Base-by-base conservation (phyloP, 2,888 invertebrate genomes). In the Lasioglossum leucozonium region DNA sequence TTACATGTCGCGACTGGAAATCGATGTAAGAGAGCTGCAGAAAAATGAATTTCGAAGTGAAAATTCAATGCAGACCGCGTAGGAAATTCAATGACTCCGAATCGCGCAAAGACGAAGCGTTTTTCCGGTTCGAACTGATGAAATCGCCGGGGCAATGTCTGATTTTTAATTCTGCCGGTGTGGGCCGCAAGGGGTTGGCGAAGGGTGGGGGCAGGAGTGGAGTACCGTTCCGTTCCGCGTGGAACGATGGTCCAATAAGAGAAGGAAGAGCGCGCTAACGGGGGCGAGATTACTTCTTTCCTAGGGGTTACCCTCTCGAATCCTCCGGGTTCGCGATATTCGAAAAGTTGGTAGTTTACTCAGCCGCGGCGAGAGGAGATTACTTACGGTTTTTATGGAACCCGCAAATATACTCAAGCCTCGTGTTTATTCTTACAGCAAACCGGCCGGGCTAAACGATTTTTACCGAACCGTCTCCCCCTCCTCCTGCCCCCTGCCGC, bases 291-390 rank as follows among this genome's bases (percentile, higher is more conserved):
- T 90, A 89, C 88, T 87, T 88, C 82, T 87, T 82, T 85, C 84
- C 79, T 81, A 69, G 77, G 37, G 67, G 77, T 82, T 73, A 79
- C 84, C 69, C 37, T 82, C 79, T 67, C 55, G 51, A 71, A 69
- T 72, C 77, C 72, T 79, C 78, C 71, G 37, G 34, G 47, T 65
- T 84, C 84, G 73, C 82, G 87, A 87, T 91, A 91, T 91, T 91
- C 87, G 88, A 86, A 89, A 91, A 92, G 91, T 92, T 90, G 77
- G 79, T 88, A 78, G 87, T 88, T 88, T 81, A 82, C 86, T 88
- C 82, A 76, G 82, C 65, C 78, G 42, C 71, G 77, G 81, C 74
- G 74, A 85, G 75, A 84, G 81, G 84, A 88, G 85, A 90, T 92
- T 91, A 89, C 89, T 92, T 89, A 90, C 88, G 85, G 82, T 86